phyloP scores from a whole-genome alignment of 2,888 invertebrate genomes.

The Amblyjoppa fuscipennis region DNA sequence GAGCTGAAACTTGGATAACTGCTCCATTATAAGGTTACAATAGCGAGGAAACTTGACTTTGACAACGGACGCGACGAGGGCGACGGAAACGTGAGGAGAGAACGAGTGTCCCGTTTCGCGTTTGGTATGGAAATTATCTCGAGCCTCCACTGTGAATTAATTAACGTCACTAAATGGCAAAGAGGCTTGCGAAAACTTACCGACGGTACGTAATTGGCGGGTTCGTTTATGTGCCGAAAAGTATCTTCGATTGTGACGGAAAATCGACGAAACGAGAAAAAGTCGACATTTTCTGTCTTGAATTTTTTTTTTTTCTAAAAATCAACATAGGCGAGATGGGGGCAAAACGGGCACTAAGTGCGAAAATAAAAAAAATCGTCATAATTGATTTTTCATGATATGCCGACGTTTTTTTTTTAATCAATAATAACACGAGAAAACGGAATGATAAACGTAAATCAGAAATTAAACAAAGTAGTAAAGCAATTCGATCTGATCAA shows the following conservation, averaged over 20 bases:
- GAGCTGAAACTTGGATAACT: background rate
- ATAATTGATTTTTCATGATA: too few species aligned
- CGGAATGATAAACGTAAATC: too few species aligned
- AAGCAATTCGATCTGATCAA: too few species aligned
- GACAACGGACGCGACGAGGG: slow-evolving; percentile 28
- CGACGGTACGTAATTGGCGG: background rate
- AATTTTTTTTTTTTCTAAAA: too few species aligned
- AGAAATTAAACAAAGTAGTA: too few species aligned
- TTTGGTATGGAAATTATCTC: slow-evolving; percentile 56
- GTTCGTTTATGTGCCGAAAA: background rate
- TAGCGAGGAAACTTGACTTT: slow-evolving; percentile 41
- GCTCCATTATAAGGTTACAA: slow-evolving; percentile 27
- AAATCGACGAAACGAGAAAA: too few species aligned
- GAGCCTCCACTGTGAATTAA: slow-evolving; percentile 36
- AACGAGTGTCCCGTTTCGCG: slow-evolving; percentile 28
- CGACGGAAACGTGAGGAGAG: slow-evolving; percentile 39
- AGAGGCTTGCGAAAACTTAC: slow-evolving; percentile 20
- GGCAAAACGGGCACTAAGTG: too few species aligned
- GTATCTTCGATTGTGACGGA: background rate
- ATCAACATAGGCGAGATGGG: too few species aligned
- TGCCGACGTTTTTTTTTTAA: too few species aligned
- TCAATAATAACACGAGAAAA: too few species aligned
- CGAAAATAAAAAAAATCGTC: too few species aligned
- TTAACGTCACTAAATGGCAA: slow-evolving; percentile 34
- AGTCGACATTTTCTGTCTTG: too few species aligned